Conservation (phyloP, 2,113 vertebrate genomes). For the Petrocephalus zakoni region DNA sequence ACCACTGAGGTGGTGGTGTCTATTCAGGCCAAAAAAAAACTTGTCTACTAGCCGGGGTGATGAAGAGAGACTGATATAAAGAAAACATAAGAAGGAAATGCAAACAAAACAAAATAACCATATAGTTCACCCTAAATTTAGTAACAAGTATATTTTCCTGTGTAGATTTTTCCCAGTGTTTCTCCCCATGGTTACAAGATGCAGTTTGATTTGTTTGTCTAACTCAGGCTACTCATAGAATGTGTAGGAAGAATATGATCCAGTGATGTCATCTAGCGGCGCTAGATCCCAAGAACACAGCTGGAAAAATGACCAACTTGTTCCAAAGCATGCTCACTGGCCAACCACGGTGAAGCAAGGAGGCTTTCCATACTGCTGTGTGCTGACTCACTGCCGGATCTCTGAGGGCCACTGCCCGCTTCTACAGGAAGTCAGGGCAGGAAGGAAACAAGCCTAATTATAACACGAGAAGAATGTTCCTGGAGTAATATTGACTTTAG, state of each 20-base stretch:
- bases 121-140: background rate
- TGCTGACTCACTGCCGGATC: background rate
- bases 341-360: background rate
- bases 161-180: background rate
- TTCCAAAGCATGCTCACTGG: background rate
- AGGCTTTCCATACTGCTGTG: background rate
- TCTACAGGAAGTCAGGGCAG: background rate
- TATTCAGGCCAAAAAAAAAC: background rate
- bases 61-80: background rate
- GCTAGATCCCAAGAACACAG: background rate
- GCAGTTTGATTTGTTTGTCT: background rate
- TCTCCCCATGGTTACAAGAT: background rate
- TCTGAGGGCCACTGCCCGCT: background rate
- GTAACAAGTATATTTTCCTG: background rate
- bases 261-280: background rate
- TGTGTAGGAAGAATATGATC: background rate
- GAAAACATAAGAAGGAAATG: background rate
- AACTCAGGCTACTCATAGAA: background rate
- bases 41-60: background rate
- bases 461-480: constrained; percentile 8
- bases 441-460: background rate
- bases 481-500: background rate
- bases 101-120: background rate
- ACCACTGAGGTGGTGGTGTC: background rate
- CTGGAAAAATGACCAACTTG: background rate